Percentiles rank a stretch among this genome's conserved stretches.
phyloP scores from a whole-genome alignment of 35 echinoderm and acorn worm species.

The Lytechinus variegatus region DNA sequence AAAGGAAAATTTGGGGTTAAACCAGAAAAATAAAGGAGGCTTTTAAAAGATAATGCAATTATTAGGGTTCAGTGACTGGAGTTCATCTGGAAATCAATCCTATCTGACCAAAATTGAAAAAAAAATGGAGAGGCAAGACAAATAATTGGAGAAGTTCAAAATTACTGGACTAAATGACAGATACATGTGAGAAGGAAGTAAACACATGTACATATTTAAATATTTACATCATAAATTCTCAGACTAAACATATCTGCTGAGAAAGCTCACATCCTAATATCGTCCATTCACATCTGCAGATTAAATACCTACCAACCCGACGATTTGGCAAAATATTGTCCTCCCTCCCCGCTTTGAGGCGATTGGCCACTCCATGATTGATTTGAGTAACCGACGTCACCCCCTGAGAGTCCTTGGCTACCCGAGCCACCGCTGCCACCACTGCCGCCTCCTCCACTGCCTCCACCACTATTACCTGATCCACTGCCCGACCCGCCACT shows the following conservation, averaged over 20 bases:
- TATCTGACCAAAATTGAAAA: too few relatives aligned
- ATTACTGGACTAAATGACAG: neutral
- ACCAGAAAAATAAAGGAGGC: neutral
- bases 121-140: neutral
- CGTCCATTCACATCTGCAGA: neutral
- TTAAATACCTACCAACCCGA: conserved; percentile 7
- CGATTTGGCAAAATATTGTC: neutral
- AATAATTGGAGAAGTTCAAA: neutral
- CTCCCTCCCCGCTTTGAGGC: conserved; percentile 16
- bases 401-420: neutral
- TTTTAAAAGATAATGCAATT: too few relatives aligned
- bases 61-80: too few relatives aligned
- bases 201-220: neutral
- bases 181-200: neutral
- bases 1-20: neutral
- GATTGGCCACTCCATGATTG: conserved; percentile 36
- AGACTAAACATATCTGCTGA: neutral
- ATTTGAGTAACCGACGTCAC: conserved; percentile 32
- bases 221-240: neutral
- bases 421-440: neutral
- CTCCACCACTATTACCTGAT: neutral
- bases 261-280: neutral
- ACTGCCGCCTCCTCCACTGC: neutral
- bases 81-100: too few relatives aligned
- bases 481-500: neutral